A percentile compares a stretch with the other conserved stretches of the same genome.
Conservation (phyloP, 92 coral and sea anemone species). For the Pocillopora grandis region DNA sequence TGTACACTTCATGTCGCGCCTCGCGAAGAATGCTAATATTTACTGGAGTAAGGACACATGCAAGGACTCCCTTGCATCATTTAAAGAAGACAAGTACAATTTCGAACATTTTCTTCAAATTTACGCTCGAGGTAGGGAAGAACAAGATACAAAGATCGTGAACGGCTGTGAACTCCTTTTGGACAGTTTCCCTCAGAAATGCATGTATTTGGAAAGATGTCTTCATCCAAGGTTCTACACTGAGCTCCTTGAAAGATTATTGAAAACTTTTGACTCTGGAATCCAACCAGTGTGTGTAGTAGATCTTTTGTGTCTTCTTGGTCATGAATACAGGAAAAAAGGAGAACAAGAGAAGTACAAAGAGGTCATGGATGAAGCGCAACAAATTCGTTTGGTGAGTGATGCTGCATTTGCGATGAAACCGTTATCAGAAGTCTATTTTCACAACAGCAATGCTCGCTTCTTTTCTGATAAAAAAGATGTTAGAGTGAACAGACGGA, state of each 20-base stretch:
- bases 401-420: conserved; percentile 5
- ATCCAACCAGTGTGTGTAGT: conserved; percentile 7
- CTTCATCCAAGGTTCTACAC: conserved; percentile 19
- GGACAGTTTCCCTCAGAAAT: neutral
- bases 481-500: neutral
- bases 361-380: conserved; percentile 12
- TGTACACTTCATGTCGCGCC: too few species aligned
- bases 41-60: too few species aligned
- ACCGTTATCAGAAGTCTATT: conserved; percentile 6
- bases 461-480: neutral
- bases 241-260: neutral
- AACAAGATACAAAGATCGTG: too few species aligned
- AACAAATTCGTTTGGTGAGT: neutral
- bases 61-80: too few species aligned
- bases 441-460: neutral
- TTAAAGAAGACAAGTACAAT: too few species aligned
- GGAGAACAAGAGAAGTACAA: conserved; percentile 6
- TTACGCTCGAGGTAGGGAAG: too few species aligned
- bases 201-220: conserved; percentile 43
- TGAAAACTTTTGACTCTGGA: neutral
- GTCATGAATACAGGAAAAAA: conserved; percentile 27
- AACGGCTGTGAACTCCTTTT: too few species aligned
- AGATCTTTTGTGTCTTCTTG: conserved; percentile 42
- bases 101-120: too few species aligned
- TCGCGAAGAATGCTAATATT: too few species aligned